phyloP scores from a whole-genome alignment of 2,797 vertebrate genomes.

The Crenichthys baileyi region DNA sequence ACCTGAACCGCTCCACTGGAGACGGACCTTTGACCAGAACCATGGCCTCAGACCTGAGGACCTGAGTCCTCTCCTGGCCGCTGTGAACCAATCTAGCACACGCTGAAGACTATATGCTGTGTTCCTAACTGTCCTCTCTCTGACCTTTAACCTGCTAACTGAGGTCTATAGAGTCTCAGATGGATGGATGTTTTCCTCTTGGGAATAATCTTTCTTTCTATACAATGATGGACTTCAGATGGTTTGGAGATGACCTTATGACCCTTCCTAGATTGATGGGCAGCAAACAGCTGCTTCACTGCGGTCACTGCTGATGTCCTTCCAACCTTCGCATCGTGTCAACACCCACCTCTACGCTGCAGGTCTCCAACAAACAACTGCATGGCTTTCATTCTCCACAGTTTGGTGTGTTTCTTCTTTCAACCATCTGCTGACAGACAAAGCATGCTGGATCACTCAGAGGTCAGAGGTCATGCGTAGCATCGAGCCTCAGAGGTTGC shows the following conservation, averaged over 20 bases:
- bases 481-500: not conserved
- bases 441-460: not conserved
- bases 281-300: not conserved
- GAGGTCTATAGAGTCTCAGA: too few relatives aligned
- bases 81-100: too few relatives aligned
- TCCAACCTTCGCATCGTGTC: not conserved
- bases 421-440: not conserved
- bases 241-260: not conserved
- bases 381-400: too few relatives aligned
- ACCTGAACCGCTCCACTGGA: too few relatives aligned
- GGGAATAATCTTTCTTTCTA: too few relatives aligned
- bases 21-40: too few relatives aligned
- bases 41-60: too few relatives aligned
- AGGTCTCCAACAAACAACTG: not conserved
- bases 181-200: too few relatives aligned
- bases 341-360: not conserved
- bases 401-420: not conserved
- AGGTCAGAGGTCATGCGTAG: slow-evolving; percentile 24
- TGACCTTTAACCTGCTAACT: too few relatives aligned
- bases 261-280: not conserved
- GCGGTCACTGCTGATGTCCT: not conserved
- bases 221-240: not conserved
- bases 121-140: too few relatives aligned
- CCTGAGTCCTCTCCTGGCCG: too few relatives aligned
- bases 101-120: too few relatives aligned